phyloP scores from a whole-genome alignment of 2,888 invertebrate genomes.

The Pristionchus entomophagus region DNA sequence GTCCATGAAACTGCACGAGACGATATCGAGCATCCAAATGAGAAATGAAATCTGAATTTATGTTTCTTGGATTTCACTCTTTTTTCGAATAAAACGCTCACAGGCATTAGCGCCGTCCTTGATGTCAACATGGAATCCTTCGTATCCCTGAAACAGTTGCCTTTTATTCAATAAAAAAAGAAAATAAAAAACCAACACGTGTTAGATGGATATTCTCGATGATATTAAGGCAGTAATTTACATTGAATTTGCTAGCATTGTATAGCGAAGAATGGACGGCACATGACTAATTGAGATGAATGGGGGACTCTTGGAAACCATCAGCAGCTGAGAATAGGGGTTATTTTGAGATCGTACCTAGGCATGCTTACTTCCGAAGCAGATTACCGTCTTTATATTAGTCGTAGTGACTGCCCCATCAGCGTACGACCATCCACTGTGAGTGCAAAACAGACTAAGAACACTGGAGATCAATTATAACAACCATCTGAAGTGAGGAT shows the following conservation, averaged over 20 bases:
- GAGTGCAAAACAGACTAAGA: too few relatives aligned
- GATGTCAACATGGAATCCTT: not conserved
- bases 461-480: too few relatives aligned
- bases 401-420: not conserved
- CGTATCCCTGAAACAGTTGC: not conserved
- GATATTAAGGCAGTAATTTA: not conserved
- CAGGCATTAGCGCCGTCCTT: not conserved
- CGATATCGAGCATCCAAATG: not conserved
- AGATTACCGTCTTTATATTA: not conserved
- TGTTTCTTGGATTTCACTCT: too few relatives aligned
- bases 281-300: not conserved
- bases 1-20: not conserved
- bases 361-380: not conserved
- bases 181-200: not conserved
- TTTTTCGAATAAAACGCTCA: too few relatives aligned
- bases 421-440: not conserved
- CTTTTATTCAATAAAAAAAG: not conserved
- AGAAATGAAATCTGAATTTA: not conserved
- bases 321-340: not conserved
- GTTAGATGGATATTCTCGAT: not conserved
- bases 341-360: not conserved
- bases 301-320: not conserved
- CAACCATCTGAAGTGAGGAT: too few relatives aligned
- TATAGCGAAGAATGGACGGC: not conserved
- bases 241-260: not conserved